Base-by-base conservation (phyloP, 1,140 invertebrate species). In the Drosophila lacteicornis region DNA sequence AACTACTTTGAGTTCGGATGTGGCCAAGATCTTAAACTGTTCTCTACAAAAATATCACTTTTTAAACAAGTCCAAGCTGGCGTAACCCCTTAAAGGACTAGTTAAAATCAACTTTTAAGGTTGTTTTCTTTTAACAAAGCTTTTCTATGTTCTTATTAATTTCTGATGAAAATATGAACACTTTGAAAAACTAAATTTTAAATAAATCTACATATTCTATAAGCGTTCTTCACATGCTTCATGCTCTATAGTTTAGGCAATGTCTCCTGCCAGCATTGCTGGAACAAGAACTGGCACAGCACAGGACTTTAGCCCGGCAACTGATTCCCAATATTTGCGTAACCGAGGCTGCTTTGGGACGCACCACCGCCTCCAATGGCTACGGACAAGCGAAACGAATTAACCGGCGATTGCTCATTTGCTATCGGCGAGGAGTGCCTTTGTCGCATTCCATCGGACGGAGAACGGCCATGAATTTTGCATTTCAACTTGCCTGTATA, bases 401-500 rank as follows among this genome's bases (percentile, higher is more conserved):
- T 45, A 58, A 51, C 56, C 50, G 33, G 63, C 49, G 56, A 56
- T 71, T 73, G 76, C 67, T 82, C 67, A 82, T 80, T 87, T 87
- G 71, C 53, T 67, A 80, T 65, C 69, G 67, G 46, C 58, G 58
- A 47, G 70, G 51, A 75, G 76, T 61, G 63, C 82, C 79, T 82
- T 86, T 75, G 80, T 70, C 77, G 70, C 80, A 88, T 88, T 88
- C 84, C 80, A 88, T 63, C 58, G 38, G 40, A 36, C 56, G 19
- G 61, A 58, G 75, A 73, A 51, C 77, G 78, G 74, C 85, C 84
- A 81, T 88, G 84, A 90, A 90, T 88, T 88, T 88, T 84, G 85
- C 81, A 88, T 88, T 88, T 78, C 55, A 79, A 22, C 65, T 62
- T 69, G 69, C 77, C 55, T 53, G 77, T 87, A 87, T 87, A 88